Conservation (phyloP, 2,113 vertebrate species). For the Opisthocomus hoazin region DNA sequence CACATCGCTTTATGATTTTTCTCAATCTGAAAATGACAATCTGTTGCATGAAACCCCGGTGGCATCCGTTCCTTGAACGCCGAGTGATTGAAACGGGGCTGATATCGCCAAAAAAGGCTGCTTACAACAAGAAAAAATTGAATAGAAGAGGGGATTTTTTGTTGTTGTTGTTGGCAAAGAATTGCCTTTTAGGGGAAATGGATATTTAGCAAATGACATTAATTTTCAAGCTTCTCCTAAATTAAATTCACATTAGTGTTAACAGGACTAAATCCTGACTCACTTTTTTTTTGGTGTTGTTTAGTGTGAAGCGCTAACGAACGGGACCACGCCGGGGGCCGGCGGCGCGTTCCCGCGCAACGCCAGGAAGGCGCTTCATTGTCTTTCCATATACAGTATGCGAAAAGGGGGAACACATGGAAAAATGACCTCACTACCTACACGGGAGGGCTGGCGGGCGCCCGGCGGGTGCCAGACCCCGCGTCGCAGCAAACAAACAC, state of each 20-base stretch:
- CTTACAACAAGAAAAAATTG: not conserved
- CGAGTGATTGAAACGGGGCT: slow-evolving; percentile 57
- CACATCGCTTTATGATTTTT: not conserved
- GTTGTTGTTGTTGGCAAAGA: slow-evolving; percentile 60
- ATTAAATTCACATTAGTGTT: slow-evolving; percentile 56
- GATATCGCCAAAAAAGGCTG: slow-evolving; percentile 48
- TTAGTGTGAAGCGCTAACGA: slow-evolving; percentile 5
- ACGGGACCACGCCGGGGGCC: slow-evolving; percentile 26
- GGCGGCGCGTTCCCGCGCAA: not conserved
- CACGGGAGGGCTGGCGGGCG: slow-evolving; percentile 56
- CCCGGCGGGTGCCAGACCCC: slow-evolving; percentile 45
- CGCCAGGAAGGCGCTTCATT: not conserved
- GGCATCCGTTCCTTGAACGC: slow-evolving; percentile 54
- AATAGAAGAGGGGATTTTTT: slow-evolving; percentile 8
- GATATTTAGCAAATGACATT: slow-evolving; percentile 55
- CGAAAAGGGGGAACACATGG: slow-evolving; percentile 53
- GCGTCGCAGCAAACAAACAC: slow-evolving; percentile 47
- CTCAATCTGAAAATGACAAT: slow-evolving; percentile 6
- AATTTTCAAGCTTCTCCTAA: slow-evolving; percentile 58
- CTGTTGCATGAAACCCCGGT: slow-evolving; percentile 40
- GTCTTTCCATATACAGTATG: slow-evolving; percentile 62
- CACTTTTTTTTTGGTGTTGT: not conserved
- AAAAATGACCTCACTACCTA: slow-evolving; percentile 68
- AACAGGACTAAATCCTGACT: slow-evolving; percentile 46
- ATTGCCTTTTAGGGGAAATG: slow-evolving; percentile 60